phyloP scores from a whole-genome alignment of 2,113 vertebrate species.

The Hypocryptadius cinnamomeus region DNA sequence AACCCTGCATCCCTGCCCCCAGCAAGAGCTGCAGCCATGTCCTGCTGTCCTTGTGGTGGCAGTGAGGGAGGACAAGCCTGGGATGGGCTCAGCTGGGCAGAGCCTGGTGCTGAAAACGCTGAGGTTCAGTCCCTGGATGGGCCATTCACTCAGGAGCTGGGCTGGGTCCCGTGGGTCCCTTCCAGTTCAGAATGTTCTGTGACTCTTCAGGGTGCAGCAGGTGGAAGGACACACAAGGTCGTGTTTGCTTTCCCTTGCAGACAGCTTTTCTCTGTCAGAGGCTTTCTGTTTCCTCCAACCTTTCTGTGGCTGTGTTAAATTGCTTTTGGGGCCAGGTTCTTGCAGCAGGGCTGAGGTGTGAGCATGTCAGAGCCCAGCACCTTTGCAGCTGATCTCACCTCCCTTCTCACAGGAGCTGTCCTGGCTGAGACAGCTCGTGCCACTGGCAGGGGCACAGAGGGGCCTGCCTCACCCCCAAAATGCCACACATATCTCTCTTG shows the following conservation, averaged over 20 bases:
- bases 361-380: background rate
- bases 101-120: background rate
- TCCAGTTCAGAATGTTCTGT: background rate
- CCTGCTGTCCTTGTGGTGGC: background rate
- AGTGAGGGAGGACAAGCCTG: background rate
- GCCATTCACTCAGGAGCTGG: background rate
- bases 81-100: background rate
- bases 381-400: background rate
- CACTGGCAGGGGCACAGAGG: background rate
- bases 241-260: background rate
- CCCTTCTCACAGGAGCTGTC: background rate
- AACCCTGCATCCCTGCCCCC: background rate
- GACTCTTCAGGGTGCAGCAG: background rate
- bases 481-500: background rate
- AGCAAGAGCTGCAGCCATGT: background rate
- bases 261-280: background rate
- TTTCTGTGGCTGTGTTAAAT: background rate
- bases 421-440: background rate
- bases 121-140: background rate
- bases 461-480: background rate
- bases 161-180: background rate
- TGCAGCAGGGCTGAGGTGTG: background rate
- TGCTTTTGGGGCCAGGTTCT: background rate
- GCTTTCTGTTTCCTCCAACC: background rate
- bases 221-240: constrained; percentile 8